phyloP scores from a whole-genome alignment of 2,888 invertebrate genomes.

The Galeopsomyia nigrocyanea region DNA sequence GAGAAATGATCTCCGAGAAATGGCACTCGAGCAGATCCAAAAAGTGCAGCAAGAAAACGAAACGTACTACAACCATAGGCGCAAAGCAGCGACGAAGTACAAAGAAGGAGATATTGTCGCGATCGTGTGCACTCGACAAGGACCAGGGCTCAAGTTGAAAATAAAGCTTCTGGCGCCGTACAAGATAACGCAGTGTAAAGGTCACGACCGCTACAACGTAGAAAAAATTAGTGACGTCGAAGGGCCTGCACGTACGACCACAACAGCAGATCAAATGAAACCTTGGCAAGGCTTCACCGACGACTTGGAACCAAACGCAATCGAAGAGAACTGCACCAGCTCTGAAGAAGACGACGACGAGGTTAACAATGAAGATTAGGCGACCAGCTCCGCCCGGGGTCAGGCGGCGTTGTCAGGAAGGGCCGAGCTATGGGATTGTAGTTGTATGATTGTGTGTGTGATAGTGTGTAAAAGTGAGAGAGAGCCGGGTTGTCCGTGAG shows the following conservation, averaged over 20 bases:
- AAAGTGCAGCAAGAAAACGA: constrained; percentile 6
- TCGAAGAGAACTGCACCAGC: neutral
- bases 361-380: too few species aligned
- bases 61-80: neutral
- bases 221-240: neutral
- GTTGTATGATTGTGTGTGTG: too few species aligned
- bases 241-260: neutral
- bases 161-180: constrained; percentile 15
- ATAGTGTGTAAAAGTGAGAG: too few species aligned
- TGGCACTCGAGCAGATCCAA: constrained; percentile 1
- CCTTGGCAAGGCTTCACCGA: neutral
- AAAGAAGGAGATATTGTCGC: constrained; percentile 10
- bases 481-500: too few species aligned
- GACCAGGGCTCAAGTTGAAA: constrained; percentile 1
- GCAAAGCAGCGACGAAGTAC: neutral
- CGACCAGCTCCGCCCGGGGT: too few species aligned
- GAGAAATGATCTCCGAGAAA: neutral
- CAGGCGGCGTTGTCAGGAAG: too few species aligned
- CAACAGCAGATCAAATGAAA: neutral
- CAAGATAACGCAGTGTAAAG: neutral
- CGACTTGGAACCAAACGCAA: neutral
- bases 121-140: neutral
- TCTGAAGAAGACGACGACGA: too few species aligned
- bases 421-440: too few species aligned
- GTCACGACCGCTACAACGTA: constrained; percentile 7